phyloP scores from a whole-genome alignment of 2,113 vertebrate species.

The Rhinogobius similis region DNA sequence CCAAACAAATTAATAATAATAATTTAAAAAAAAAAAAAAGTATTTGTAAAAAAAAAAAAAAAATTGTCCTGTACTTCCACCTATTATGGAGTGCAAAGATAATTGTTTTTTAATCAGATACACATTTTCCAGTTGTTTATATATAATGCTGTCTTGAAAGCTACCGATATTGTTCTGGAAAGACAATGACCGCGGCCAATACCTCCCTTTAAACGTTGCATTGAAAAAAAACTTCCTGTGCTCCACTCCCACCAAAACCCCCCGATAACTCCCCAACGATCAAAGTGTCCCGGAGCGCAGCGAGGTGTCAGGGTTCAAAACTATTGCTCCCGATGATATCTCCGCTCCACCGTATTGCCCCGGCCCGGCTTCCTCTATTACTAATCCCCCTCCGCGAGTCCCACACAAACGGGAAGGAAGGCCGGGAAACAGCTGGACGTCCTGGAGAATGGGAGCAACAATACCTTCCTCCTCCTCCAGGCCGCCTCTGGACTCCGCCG shows the following conservation, averaged over 20 bases:
- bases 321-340: slow-evolving; percentile 74
- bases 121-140: too few species aligned
- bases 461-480: slow-evolving; percentile 62
- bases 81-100: too few species aligned
- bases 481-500: slow-evolving; percentile 53
- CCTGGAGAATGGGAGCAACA: slow-evolving; percentile 67
- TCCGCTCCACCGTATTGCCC: slow-evolving; percentile 67
- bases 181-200: not conserved
- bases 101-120: too few species aligned
- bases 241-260: not conserved
- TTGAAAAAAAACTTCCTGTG: not conserved
- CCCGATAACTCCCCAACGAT: slow-evolving; percentile 39
- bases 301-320: slow-evolving; percentile 75
- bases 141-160: not conserved
- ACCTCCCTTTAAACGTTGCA: slow-evolving; percentile 25
- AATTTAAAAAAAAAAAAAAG: too few species aligned
- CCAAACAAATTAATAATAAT: too few species aligned
- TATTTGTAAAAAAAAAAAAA: too few species aligned
- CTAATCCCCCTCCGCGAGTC: slow-evolving; percentile 66
- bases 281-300: slow-evolving; percentile 59
- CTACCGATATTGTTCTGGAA: not conserved
- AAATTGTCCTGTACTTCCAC: too few species aligned
- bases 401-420: slow-evolving; percentile 84
- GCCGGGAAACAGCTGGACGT: slow-evolving; percentile 84
- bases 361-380: slow-evolving; percentile 70